phyloP scores from a whole-genome alignment of 2,113 vertebrate genomes.

The Coracopsis vasa region DNA sequence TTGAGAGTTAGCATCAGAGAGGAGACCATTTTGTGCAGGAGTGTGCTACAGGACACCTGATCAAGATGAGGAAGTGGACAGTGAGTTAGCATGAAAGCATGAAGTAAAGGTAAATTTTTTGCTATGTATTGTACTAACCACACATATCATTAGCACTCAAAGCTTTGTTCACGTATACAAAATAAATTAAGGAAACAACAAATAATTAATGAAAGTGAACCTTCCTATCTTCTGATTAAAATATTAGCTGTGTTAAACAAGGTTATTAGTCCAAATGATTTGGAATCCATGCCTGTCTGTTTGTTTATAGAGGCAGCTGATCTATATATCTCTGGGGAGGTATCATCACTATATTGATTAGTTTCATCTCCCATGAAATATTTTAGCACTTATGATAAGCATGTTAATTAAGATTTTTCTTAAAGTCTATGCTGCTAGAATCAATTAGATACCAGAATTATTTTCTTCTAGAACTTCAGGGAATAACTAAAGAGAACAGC shows the following conservation, averaged over 20 bases:
- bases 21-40: neutral
- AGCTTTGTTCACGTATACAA: neutral
- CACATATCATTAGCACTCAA: neutral
- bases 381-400: neutral
- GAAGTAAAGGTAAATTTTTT: neutral
- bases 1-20: neutral
- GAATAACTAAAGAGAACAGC: neutral
- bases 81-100: neutral
- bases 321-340: neutral
- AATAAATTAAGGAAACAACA: neutral
- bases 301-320: neutral
- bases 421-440: neutral
- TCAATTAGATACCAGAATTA: neutral
- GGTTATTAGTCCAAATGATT: neutral
- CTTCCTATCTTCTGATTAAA: neutral
- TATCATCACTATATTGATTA: neutral
- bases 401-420: conserved; percentile 11
- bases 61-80: neutral
- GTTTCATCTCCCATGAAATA: neutral
- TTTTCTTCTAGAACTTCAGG: neutral
- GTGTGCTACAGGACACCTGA: neutral
- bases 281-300: neutral
- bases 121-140: neutral
- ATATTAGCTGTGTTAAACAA: neutral
- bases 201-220: neutral